Evolutionary conservation across 1,140 invertebrate species (phyloP).

Genomic region (honey bee (Apis mellifera)): DNA sequence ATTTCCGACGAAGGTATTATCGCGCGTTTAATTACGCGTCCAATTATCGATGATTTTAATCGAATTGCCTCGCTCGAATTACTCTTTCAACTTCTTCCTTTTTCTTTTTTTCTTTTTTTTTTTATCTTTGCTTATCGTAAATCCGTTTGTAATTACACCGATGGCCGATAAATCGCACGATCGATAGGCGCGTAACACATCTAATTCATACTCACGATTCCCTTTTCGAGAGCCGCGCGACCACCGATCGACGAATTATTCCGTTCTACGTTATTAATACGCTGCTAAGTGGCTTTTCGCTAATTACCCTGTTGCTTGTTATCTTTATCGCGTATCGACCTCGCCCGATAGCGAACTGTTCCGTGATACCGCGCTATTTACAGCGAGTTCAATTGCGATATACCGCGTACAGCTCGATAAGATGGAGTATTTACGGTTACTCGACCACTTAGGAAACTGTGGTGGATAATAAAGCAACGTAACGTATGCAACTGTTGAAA

Average conservation of each 20-base stretch:
- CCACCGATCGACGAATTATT: slow-evolving; percentile 2
- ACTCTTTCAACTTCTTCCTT: no score
- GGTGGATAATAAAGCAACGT: neutral
- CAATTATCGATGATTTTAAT: neutral
- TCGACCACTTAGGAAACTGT: neutral
- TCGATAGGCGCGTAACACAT: slow-evolving; percentile 11
- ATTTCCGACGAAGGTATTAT: neutral
- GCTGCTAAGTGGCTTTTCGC: slow-evolving; percentile 38
- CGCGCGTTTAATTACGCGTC: slow-evolving; percentile 10
- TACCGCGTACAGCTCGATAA: slow-evolving; percentile 3
- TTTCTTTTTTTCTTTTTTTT: neutral
- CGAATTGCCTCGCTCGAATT: no score
- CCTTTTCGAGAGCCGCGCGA: neutral
- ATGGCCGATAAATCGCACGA: slow-evolving; percentile 24
- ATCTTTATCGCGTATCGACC: slow-evolving; percentile 43
- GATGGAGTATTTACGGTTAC: slow-evolving; percentile 35
- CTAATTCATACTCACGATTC: neutral
- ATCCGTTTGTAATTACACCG: slow-evolving; percentile 24
- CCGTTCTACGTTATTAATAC: slow-evolving; percentile 37
- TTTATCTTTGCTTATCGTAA: slow-evolving; percentile 9
- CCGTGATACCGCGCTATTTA: slow-evolving; percentile 11
- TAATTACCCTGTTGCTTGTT: slow-evolving; percentile 46
- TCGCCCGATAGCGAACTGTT: slow-evolving; percentile 1
- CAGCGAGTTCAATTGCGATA: slow-evolving; percentile 13
- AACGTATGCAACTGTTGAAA: neutral